A percentile compares a stretch with the other conserved stretches of the same genome.
These are phyloP conservation scores for Actinemys pallida DNA, from an alignment of 2,113 vertebrate species.

Conservation along the genomic window DNA sequence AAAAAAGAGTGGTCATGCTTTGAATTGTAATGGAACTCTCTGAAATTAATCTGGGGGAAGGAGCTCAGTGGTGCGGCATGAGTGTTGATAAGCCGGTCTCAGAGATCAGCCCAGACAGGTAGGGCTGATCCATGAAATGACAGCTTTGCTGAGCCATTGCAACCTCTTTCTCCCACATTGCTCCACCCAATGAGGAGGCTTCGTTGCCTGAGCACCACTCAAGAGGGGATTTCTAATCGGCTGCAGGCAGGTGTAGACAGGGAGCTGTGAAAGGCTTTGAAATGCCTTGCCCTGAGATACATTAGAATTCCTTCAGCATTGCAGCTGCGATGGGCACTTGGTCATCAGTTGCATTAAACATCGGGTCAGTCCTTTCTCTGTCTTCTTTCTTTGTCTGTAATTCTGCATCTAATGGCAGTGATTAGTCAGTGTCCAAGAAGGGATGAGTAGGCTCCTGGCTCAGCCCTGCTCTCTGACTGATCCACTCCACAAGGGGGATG, in stretches of 20 bases:
- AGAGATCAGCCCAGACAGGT: background rate
- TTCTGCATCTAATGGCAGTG: slow-evolving; percentile 76
- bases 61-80: background rate
- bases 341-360: slow-evolving; percentile 55
- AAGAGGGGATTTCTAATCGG: background rate
- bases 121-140: rapidly evolving
- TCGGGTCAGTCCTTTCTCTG: slow-evolving; percentile 40
- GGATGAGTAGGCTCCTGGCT: slow-evolving; percentile 65
- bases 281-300: background rate
- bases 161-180: background rate
- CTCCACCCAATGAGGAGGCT: background rate
- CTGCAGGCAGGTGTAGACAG: background rate
- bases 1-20: background rate
- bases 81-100: background rate
- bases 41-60: background rate
- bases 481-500: slow-evolving; percentile 57
- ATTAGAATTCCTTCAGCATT: slow-evolving; percentile 26
- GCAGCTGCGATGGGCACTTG: background rate
- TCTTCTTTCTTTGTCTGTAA: slow-evolving; percentile 64
- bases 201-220: background rate
- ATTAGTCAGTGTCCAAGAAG: slow-evolving; percentile 82
- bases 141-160: background rate
- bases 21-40: background rate
- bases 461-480: slow-evolving; percentile 59
- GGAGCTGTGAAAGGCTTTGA: background rate